phyloP scores from a whole-genome alignment of 2,888 invertebrate genomes.

The Dugesia japonica region DNA sequence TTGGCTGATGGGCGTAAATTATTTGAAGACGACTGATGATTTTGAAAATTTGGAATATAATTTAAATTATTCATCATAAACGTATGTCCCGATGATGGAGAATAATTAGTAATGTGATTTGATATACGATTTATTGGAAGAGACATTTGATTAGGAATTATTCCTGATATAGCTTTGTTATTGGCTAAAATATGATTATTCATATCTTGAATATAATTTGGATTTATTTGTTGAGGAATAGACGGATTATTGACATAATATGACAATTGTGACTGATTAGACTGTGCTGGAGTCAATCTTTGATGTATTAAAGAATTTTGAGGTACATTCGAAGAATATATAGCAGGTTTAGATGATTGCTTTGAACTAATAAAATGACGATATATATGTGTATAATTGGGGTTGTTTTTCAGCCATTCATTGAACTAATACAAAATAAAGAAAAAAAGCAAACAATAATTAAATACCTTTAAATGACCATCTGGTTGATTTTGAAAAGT shows the following conservation, averaged over 20 bases:
- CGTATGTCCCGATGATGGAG: neutral
- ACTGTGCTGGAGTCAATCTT: neutral
- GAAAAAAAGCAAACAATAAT: neutral
- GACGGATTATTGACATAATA: constrained; percentile 20
- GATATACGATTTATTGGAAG: neutral
- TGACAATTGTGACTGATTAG: neutral
- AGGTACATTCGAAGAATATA: constrained; percentile 7
- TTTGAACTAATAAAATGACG: neutral
- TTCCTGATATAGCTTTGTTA: neutral
- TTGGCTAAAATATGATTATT: neutral
- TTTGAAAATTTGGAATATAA: neutral
- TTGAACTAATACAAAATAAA: neutral
- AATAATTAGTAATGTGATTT: neutral
- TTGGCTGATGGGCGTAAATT: neutral
- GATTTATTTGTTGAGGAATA: neutral
- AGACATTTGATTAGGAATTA: neutral
- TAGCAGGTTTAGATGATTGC: neutral
- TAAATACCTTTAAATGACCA: neutral
- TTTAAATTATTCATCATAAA: constrained; percentile 16
- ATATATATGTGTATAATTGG: neutral
- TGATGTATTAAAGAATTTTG: neutral
- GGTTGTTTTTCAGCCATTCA: neutral
- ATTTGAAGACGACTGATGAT: neutral
- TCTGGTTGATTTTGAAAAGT: neutral
- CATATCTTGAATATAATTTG: constrained; percentile 5